A percentile compares a stretch with the other conserved stretches of the same genome.
These are phyloP conservation scores for Acleris emargana DNA, from an alignment of 2,888 invertebrate species.

Conservation along the genomic window DNA sequence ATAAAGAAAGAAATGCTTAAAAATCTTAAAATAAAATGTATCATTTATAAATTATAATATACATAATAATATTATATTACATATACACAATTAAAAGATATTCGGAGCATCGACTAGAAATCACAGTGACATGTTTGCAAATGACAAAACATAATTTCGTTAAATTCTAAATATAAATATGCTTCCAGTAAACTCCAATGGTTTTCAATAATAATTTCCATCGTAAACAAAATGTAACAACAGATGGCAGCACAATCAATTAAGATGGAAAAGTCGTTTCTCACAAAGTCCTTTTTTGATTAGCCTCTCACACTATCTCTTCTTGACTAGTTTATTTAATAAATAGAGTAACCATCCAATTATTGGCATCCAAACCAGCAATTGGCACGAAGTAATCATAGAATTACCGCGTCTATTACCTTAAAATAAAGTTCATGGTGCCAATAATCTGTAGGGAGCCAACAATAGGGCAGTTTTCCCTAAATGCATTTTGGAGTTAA, in stretches of 20 bases:
- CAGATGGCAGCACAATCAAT: neutral
- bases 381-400: too few species aligned
- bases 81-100: slow-evolving; percentile 56
- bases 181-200: neutral
- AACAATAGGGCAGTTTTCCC: too few species aligned
- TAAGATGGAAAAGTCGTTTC: neutral
- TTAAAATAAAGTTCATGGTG: too few species aligned
- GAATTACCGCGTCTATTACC: too few species aligned
- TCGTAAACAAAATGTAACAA: neutral
- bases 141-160: slow-evolving; percentile 40
- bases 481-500: too few species aligned
- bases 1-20: slow-evolving; percentile 68
- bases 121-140: slow-evolving; percentile 65
- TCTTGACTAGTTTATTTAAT: too few species aligned
- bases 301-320: neutral
- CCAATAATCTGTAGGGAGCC: too few species aligned
- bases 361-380: too few species aligned
- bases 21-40: slow-evolving; percentile 1
- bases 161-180: slow-evolving; percentile 11
- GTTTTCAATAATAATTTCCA: neutral
- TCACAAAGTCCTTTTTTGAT: neutral
- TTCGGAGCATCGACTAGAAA: slow-evolving; percentile 72
- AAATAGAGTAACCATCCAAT: too few species aligned
- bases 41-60: slow-evolving; percentile 36
- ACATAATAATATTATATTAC: slow-evolving; percentile 46